phyloP scores from a whole-genome alignment of 2,797 vertebrate genomes.

The Buceros bicornis region DNA sequence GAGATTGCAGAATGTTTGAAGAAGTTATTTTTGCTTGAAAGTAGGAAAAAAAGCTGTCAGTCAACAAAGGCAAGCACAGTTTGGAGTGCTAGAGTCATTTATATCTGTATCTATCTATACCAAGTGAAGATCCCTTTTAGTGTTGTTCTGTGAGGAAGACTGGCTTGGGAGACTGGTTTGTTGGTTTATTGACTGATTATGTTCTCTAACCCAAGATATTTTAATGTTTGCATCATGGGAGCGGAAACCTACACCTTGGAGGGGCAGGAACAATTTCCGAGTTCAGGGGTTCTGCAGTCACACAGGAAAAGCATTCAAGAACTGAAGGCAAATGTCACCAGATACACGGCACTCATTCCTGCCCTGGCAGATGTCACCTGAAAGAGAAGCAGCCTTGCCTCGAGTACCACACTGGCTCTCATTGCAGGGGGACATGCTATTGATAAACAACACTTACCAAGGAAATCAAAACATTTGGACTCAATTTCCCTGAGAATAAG shows the following conservation, averaged over 20 bases:
- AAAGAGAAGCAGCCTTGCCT: neutral
- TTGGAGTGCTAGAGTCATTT: neutral
- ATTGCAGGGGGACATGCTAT: rapidly evolving
- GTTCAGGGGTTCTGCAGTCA: neutral
- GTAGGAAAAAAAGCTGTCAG: neutral
- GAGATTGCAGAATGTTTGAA: neutral
- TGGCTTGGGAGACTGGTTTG: neutral
- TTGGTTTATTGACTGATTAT: neutral
- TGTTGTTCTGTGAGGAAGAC: neutral
- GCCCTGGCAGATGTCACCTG: neutral
- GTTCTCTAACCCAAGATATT: neutral
- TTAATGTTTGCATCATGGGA: neutral
- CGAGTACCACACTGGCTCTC: neutral
- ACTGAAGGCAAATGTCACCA: neutral
- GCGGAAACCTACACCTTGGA: neutral
- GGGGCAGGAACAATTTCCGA: neutral
- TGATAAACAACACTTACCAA: neutral
- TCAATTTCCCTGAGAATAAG: neutral
- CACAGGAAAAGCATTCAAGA: neutral
- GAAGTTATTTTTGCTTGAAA: neutral
- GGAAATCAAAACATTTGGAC: neutral
- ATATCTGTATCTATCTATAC: neutral
- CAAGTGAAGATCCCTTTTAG: neutral
- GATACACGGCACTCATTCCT: neutral
- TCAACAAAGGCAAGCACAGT: neutral